Evolutionary conservation across 2,113 vertebrate genomes (phyloP).

Genomic region (Ptychochromis oligacanthus): DNA sequence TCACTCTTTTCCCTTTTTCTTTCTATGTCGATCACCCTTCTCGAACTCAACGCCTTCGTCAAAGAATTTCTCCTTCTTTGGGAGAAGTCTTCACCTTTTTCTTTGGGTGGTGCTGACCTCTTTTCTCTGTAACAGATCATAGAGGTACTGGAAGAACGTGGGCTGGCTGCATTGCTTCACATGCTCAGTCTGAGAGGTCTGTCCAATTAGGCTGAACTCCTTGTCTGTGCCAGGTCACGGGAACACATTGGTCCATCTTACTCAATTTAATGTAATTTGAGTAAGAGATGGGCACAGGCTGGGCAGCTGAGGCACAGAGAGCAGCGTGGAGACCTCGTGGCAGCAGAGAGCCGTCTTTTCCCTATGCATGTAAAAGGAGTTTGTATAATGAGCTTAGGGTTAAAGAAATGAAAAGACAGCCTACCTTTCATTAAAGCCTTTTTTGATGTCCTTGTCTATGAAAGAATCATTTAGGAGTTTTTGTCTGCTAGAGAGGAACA

Average conservation of each 20-base stretch:
- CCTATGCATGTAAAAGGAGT: conserved; percentile 49
- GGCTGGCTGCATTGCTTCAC: conserved; percentile 17
- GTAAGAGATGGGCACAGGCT: conserved; percentile 36
- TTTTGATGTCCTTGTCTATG: conserved; percentile 50
- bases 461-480: conserved; percentile 20
- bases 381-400: conserved; percentile 63
- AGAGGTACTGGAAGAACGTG: conserved; percentile 16
- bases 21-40: neutral
- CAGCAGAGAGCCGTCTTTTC: conserved; percentile 38
- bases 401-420: conserved; percentile 45
- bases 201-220: conserved; percentile 74
- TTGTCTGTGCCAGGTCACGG: conserved; percentile 41
- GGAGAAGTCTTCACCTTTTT: conserved; percentile 21
- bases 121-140: conserved; percentile 35
- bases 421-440: conserved; percentile 49
- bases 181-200: conserved; percentile 54
- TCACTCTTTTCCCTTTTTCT: neutral
- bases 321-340: conserved; percentile 38
- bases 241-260: conserved; percentile 18
- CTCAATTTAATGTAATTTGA: conserved; percentile 53
- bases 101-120: conserved; percentile 16
- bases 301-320: conserved; percentile 35
- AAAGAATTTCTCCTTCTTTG: conserved; percentile 22
- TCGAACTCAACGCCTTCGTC: neutral
- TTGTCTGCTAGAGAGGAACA: neutral